These are phyloP conservation scores for Cyclina sinensis DNA, from an alignment of 1,140 invertebrate genomes.

Conservation along the genomic window DNA sequence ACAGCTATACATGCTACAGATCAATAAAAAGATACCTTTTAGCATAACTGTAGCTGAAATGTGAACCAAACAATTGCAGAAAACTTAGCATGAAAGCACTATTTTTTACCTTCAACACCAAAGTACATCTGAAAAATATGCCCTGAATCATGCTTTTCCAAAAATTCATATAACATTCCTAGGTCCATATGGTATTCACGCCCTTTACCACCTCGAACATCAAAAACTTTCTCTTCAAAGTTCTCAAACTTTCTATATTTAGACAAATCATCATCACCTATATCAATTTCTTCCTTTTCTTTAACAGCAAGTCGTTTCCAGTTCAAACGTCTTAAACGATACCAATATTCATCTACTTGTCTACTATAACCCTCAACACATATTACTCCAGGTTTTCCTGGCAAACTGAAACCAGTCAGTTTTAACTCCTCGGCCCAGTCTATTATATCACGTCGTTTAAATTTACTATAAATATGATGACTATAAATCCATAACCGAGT, in stretches of 20 bases:
- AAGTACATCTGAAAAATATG: slow-evolving; percentile 93
- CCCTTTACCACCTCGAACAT: slow-evolving; percentile 87
- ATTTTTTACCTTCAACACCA: slow-evolving; percentile 91
- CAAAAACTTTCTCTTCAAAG: slow-evolving; percentile 92
- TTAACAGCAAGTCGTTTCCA: slow-evolving; percentile 85
- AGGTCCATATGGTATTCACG: slow-evolving; percentile 91
- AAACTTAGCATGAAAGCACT: too few relatives aligned
- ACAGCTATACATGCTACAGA: too few relatives aligned
- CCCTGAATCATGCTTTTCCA: slow-evolving; percentile 89
- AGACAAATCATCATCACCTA: slow-evolving; percentile 88
- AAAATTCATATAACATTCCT: slow-evolving; percentile 91
- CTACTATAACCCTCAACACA: slow-evolving; percentile 90
- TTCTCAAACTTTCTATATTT: slow-evolving; percentile 89
- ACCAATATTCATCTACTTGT: slow-evolving; percentile 89
- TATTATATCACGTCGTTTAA: slow-evolving; percentile 92
- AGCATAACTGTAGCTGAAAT: too few relatives aligned
- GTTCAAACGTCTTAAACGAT: slow-evolving; percentile 87
- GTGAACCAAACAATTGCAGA: too few relatives aligned
- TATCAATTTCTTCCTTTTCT: slow-evolving; percentile 85
- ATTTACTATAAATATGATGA: slow-evolving; percentile 96
- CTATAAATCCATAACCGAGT: slow-evolving; percentile 93
- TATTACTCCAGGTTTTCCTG: slow-evolving; percentile 93
- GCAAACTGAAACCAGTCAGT: slow-evolving; percentile 93
- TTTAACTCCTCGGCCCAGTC: slow-evolving; percentile 90
- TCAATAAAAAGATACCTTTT: too few relatives aligned